Conservation (phyloP, 2,888 invertebrate species). For the Gasteruption jaculator region DNA sequence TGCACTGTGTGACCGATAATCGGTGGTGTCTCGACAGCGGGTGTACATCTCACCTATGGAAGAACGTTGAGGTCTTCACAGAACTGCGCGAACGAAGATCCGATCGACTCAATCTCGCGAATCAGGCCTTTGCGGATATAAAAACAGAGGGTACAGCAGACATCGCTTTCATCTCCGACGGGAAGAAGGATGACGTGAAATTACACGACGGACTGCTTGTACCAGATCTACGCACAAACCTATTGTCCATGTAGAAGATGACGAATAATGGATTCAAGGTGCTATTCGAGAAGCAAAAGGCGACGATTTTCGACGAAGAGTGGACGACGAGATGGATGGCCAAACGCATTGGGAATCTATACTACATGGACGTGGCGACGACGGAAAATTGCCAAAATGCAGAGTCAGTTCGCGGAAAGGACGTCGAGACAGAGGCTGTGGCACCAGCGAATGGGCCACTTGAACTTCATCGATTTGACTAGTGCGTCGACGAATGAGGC, state of each 20-base stretch:
- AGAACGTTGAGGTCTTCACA: background rate
- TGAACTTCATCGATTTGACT: constrained; percentile 8
- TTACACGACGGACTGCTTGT: constrained; percentile 14
- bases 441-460: constrained; percentile 11
- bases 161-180: background rate
- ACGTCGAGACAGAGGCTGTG: constrained; percentile 5
- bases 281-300: too few species aligned
- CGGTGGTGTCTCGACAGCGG: constrained; percentile 18
- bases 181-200: background rate
- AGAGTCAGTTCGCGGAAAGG: too few species aligned
- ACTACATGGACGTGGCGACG: constrained; percentile 1
- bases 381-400: background rate
- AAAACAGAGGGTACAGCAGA: constrained; percentile 2
- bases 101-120: constrained; percentile 11
- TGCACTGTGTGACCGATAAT: background rate
- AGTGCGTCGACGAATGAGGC: background rate
- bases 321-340: background rate
- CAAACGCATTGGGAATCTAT: constrained; percentile 12
- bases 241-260: constrained; percentile 8
- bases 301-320: background rate
- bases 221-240: constrained; percentile 7
- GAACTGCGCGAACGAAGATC: background rate
- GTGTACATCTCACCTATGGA: constrained; percentile 9
- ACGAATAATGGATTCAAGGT: background rate
- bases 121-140: background rate